Base-by-base conservation (phyloP, 2,113 vertebrate genomes). In the Sceloporus tristichus region DNA sequence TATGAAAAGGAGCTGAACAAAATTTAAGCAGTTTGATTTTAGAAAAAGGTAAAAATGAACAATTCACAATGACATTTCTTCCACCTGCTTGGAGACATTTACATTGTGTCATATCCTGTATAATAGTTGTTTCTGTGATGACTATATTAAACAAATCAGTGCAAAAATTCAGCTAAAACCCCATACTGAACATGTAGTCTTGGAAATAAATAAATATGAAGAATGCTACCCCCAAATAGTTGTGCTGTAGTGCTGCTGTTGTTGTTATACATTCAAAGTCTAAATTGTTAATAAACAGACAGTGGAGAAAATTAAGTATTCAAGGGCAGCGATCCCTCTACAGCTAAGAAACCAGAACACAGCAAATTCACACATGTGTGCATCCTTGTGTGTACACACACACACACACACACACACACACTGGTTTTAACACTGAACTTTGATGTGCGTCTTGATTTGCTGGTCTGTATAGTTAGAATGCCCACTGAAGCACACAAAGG, bases 401-500 rank as follows among this genome's bases (percentile, higher is more conserved):
- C 0, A 34, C 21, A 2, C n/a, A n/a, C 21, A 87, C 74, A 48
- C 42, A 48, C 42, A 48, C 27, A 0, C 23, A 91, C 42, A 77
- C n/a, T 68, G 93, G 86, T 75, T 76, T 83, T 75, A 48, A 34
- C 73, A 88, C 78, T 27, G 0, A 74, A 29, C 62, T 25, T 85
- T 84, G 82, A 13, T 1, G 77, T 42, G 91, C 79, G 18, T 90
- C 87, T 91, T 88, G 4, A 76, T 2, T 48, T 82, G 94, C 93
- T 91, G 95, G 82, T 56, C 71, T 75, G 27, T 77, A 79, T 66
- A 78, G 84, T 8, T 83, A 76, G 87, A 80, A 62, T 0, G 92
- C 87, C 95, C 82, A 93, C 92, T 85, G 77, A 42, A 9, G 87
- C 93, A 91, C 68, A 85, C 85, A 86, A 6, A 53, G 77, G 90